These are phyloP conservation scores for Pristiophorus japonicus DNA, from an alignment of 2,113 vertebrate species.

Conservation along the genomic window DNA sequence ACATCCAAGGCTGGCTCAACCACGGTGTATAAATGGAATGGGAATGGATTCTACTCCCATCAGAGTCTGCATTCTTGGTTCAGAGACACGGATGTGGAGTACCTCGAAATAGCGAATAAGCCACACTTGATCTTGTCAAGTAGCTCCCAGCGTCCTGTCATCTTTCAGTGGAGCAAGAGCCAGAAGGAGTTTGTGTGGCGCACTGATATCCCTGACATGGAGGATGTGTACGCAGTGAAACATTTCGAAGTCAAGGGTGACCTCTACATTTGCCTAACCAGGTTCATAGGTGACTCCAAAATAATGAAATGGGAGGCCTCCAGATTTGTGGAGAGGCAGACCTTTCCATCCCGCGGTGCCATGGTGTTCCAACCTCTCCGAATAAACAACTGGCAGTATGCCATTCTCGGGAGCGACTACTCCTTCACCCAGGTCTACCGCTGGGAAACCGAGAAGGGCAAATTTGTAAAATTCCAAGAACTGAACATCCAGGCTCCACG, in stretches of 20 bases:
- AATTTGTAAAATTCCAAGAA: conserved; percentile 39
- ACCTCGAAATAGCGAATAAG: conserved; percentile 40
- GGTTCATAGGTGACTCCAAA: conserved; percentile 40
- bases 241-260: conserved; percentile 21
- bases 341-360: conserved; percentile 37
- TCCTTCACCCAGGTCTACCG: conserved; percentile 39
- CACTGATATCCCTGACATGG: conserved; percentile 37
- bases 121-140: conserved; percentile 37
- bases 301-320: conserved; percentile 38
- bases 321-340: conserved; percentile 34
- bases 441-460: conserved; percentile 41
- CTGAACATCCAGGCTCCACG: conserved; percentile 39
- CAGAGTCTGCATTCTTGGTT: conserved; percentile 38
- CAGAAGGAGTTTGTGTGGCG: conserved; percentile 34
- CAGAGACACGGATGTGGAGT: conserved; percentile 39
- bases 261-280: conserved; percentile 38
- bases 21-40: conserved; percentile 39
- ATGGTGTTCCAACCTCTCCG: conserved; percentile 37
- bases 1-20: conserved; percentile 38
- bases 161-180: conserved; percentile 36
- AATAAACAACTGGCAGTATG: conserved; percentile 36
- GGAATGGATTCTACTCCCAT: conserved; percentile 39
- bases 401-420: conserved; percentile 37
- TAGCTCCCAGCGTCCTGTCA: conserved; percentile 38
- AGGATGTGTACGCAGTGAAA: conserved; percentile 35